Evolutionary conservation across 2,888 invertebrate genomes (phyloP), one percentile per base, ranked within the genome.

Genomic region (Andrena minutula): DNA sequence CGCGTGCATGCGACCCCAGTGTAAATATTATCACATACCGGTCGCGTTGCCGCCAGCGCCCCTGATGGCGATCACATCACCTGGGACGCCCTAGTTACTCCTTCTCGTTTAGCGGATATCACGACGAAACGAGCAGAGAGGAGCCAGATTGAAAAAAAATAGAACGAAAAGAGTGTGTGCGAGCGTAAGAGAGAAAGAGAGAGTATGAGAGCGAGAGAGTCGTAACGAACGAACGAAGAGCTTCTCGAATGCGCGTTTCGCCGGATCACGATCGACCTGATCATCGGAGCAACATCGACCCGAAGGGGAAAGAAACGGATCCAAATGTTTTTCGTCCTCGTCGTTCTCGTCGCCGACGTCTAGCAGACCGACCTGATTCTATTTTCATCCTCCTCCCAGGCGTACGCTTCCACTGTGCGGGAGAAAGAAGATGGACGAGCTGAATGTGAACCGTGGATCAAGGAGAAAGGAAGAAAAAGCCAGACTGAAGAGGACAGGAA

Each of bases 11-110:
- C 97, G 98, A 95, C 97, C 97, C 95, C 96, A 97, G 95, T 98
- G 98, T 97, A 98, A 98, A 96, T 98, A 98, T 96, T 98, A 98
- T 96, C 98, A 98, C 96, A 98, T 98, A 96, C 98, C 98, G 93
- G 96, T 98, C 94, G 96, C 96, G 94, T 95, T 98, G 96, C 97
- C 97, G 93, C 97, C 97, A 93, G 97, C 97, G 93, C 96, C 96
- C 92, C 95, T 96, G 93, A 96, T 96, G 96, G 96, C 96, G 93
- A 95, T 96, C 94, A 94, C 94, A 89, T 90, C 91, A 86, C 90
- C 92, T 84, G 91, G 91, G 86, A 92, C 90, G 82, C 90, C 91
- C 75, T 91, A 91, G 90, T 89, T 88, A 88, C 85, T 82, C 79
- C 88, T 87, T 88, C 85, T 85, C 81, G 86, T 82, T 83, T 74